Base-by-base conservation (phyloP, 2,797 vertebrate genomes). In the Gila robusta region DNA sequence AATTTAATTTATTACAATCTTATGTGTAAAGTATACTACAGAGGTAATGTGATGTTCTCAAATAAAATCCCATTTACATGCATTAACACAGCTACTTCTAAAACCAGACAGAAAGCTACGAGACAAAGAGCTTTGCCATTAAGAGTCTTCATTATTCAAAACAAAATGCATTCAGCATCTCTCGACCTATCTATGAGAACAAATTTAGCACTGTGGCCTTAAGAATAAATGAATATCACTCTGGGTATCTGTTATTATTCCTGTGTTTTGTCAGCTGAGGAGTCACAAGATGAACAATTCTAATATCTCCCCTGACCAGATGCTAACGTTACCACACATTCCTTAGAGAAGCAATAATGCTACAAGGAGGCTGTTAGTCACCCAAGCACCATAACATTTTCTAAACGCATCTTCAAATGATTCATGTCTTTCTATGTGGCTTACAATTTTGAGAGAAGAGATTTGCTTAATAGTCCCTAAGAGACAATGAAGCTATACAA, bases 241-340 rank as follows among this genome's bases (percentile, higher is more conserved):
- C 37, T 14, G 26, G 12, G 66, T 47, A n/a, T 72, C 39, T 84
- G 10, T 39, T 52, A 59, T 81, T 56, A 56, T 72, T 56, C 8
- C 14, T 67, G 19, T 19, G 16, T 44, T 21, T 35, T 64, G 39
- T 23, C 70, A 62, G 56, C 54, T 17, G 84, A 73, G 52, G 69
- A 79, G 66, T 37, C 77, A 85, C 26, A 85, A 85, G 86, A 84
- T 87, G 56, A 87, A 84, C 70, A 76, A 69, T 74, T 69, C 26
- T 78, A 84, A 74, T 87, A 81, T 84, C 69, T 72, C 35, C n/a
- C 28, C 66, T 59, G 35, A 79, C 67, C 76, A 79, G 67, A 64
- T 74, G 76, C 74, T 64, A 49, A 78, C 12, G 6, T 32, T 17
- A 80, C 23, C 41, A 28, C 47, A 26, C 66, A 73, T 78, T 85